Base-by-base conservation (phyloP, 2,797 vertebrate species). In the Eleutherodactylus coqui region DNA sequence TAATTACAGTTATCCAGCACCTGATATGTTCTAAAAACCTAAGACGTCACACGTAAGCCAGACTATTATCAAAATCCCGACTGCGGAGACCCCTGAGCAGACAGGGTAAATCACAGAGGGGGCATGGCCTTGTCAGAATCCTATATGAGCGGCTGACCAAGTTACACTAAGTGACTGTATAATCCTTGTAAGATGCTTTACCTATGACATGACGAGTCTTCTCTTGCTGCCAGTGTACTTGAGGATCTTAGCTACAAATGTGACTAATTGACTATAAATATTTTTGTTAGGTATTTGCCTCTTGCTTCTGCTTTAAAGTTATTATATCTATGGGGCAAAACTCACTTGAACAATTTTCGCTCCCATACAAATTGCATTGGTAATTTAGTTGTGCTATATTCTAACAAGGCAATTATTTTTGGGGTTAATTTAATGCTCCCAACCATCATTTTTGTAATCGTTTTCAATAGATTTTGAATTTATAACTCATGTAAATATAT, bases 141-240 rank as follows among this genome's bases (percentile, higher is more conserved):
- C 69, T 82, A 36, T 49, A 38, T 34, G 76, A 34, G 36, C 62
- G 45, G 27, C 85, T 86, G 85, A 86, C 73, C 85, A 75, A 86
- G 73, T 86, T 38, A 86, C 80, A 77, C 62, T 60, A 32, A 77
- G 34, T 86, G 58, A 83, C 85, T 70, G 27, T 62, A 4, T 86
- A 86, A 86, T 86, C 85, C 75, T 45, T n/a, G 16, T 86, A 78
- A 83, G 62, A 69, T 82, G 73, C 79, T 83, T 86, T 83, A 86
- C 72, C 36, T 27, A 43, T 67, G 60, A 77, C 47, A 32, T 67
- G 72, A 82, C 47, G 27, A 9, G 62, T 80, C 51, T 29, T 27
- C 14, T 32, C 27, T 32, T 60, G 36, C 32, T 73, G 60, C 51
- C 45, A 43, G 41, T 69, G 58, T 70, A 34, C 43, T 49, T 75